Evolutionary conservation across 2,888 invertebrate genomes (phyloP).

Genomic region (Acrobasis consociella): DNA sequence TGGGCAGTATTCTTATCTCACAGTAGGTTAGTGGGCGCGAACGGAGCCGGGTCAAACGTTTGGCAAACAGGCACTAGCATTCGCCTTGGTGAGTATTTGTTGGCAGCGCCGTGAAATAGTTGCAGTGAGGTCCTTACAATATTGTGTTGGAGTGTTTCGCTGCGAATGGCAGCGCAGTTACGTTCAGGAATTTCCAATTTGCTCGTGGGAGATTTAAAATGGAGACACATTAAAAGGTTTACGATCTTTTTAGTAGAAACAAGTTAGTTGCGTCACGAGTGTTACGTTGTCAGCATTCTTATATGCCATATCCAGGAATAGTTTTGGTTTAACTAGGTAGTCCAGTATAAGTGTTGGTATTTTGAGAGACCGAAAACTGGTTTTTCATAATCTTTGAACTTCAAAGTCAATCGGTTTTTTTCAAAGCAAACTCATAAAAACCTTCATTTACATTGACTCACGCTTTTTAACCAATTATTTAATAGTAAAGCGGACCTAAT

Average conservation of each 20-base stretch:
- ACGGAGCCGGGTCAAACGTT: slow-evolving; percentile 73
- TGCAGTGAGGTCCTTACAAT: slow-evolving; percentile 53
- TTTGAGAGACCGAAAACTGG: neutral
- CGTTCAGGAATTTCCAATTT: slow-evolving; percentile 34
- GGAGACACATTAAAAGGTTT: slow-evolving; percentile 28
- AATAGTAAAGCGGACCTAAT: slow-evolving; percentile 33
- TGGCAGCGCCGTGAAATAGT: slow-evolving; percentile 63
- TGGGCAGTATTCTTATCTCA: slow-evolving; percentile 54
- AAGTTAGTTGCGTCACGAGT: slow-evolving; percentile 7
- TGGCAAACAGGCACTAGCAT: slow-evolving; percentile 68
- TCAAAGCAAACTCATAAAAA: too few relatives aligned
- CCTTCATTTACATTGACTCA: neutral
- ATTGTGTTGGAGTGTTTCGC: slow-evolving; percentile 54
- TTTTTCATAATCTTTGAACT: neutral
- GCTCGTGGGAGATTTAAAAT: slow-evolving; percentile 29
- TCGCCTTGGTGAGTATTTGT: slow-evolving; percentile 67
- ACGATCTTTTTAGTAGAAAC: slow-evolving; percentile 21
- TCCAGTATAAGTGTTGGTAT: too few relatives aligned
- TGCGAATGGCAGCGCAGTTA: slow-evolving; percentile 48
- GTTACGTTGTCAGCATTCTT: neutral
- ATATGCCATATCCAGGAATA: too few relatives aligned
- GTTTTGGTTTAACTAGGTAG: too few relatives aligned
- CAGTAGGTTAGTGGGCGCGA: slow-evolving; percentile 77
- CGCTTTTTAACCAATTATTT: slow-evolving; percentile 31
- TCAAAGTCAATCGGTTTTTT: too few relatives aligned